Percentiles rank a stretch among this genome's conserved stretches.
These are phyloP conservation scores for Salarias fasciatus DNA, from an alignment of 2,797 vertebrate genomes.

Conservation along the genomic window DNA sequence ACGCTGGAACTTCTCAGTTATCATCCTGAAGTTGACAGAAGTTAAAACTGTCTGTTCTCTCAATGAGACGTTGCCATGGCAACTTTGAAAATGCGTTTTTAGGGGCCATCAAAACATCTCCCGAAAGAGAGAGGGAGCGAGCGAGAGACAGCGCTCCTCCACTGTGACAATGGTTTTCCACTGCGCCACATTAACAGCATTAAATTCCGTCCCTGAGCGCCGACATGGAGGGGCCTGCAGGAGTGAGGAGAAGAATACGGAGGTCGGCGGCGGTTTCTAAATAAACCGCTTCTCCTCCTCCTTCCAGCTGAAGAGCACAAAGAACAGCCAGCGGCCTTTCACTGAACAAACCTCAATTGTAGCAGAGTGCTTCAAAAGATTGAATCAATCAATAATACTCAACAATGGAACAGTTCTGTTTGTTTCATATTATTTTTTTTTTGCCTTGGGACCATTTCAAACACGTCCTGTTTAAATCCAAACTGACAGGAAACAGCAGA, in stretches of 20 bases:
- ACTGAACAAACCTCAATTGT: conserved; percentile 29
- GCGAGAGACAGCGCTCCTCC: not conserved
- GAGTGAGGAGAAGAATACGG: conserved; percentile 23
- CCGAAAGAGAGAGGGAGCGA: conserved; percentile 9
- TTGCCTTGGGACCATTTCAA: conserved; percentile 24
- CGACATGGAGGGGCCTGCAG: conserved; percentile 12
- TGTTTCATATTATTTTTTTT: conserved; percentile 11
- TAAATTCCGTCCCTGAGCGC: conserved; percentile 41
- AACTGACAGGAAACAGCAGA: conserved; percentile 22
- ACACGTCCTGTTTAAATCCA: conserved; percentile 15
- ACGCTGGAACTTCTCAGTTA: too few relatives aligned
- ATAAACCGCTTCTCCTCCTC: conserved; percentile 1
- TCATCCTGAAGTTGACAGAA: too few relatives aligned
- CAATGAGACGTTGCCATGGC: not conserved
- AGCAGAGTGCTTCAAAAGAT: conserved; percentile 17
- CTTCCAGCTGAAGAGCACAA: conserved; percentile 26
- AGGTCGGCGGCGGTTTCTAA: conserved; percentile 20
- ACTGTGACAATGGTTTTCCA: not conserved
- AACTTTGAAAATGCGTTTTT: not conserved
- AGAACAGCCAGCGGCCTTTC: conserved; percentile 19
- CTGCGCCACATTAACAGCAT: conserved; percentile 14
- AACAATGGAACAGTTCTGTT: conserved; percentile 12
- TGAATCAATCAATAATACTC: conserved; percentile 28
- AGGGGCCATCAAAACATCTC: conserved; percentile 9
- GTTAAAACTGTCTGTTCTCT: too few relatives aligned